Base-by-base conservation (phyloP, 1,140 invertebrate genomes). In the Galendromus occidentalis region DNA sequence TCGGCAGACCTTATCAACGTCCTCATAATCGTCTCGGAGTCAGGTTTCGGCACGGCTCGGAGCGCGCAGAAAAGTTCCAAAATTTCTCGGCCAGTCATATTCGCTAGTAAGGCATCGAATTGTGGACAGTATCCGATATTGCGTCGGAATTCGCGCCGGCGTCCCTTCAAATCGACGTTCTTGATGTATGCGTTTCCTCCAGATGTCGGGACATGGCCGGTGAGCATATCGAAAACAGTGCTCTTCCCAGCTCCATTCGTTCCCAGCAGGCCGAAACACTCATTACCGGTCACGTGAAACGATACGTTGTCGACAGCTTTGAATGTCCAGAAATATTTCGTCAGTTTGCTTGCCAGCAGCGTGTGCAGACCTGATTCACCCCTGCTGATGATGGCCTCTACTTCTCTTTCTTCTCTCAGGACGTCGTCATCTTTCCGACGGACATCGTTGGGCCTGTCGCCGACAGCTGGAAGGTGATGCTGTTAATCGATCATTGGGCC, bases 201-300 rank as follows among this genome's bases (percentile, higher is more conserved):
- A 9, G 71, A 69, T 7, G 74, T 68, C 7, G 69, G 63, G 41
- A 74, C 69, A 69, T 78, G 75, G 25, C 72, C 74, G 12, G 72
- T 74, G 18, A 75, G 47, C 73, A 75, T 75, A 65, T 69, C 71
- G 59, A 75, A 74, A 18, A 71, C 74, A 0, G 72, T 75, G 17
- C 75, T 73, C 70, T 75, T 75, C 18, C 75, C 75, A 39, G 86
- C 86, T n/a, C 75, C 75, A 69, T 77, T 78, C 5, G 74, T 72
- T 41, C 77, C 76, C 7, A 76, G 67, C 14, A 76, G 66, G n/a
- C 72, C 74, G 41, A 74, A 71, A 66, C 71, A 74, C 66, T 75
- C 71, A 7, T 77, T 77, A n/a, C 75, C 69, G 12, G 79, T 77
- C n/a, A 81, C 79, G 7, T 75, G 81, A 65, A 88, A 80, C 72